Base-by-base conservation (phyloP, 2,113 vertebrate species). In the Heteronetta atricapilla region DNA sequence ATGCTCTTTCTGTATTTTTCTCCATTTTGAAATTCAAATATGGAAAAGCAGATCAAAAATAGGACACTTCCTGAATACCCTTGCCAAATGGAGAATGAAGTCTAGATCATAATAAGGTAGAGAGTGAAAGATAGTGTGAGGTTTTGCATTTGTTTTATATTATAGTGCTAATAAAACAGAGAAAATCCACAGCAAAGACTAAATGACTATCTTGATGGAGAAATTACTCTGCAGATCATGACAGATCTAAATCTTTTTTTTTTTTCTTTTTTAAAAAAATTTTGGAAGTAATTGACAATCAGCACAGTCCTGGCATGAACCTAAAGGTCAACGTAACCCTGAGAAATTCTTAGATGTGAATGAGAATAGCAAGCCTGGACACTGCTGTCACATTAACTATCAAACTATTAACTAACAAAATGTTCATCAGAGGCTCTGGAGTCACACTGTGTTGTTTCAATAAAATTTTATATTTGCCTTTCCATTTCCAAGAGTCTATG, bases 211-310 rank as follows among this genome's bases (percentile, higher is more conserved):
- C 40, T 72, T 7, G 8, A 56, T 72, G 67, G 17, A 85, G 55
- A 82, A 93, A 52, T 4, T 21, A 40, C 26, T 29, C 18, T 78
- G 12, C 5, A 59, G 16, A 67, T 55, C 4, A 56, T 28, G 20
- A 38, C 21, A 50, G 38, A 76, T 44, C 36, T 86, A 82, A 29
- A 50, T 31, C 0, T 75, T 42, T 42, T 11, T 42, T 42, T 42
- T 42, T 11, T 42, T 46, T 46, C 8, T 46, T 84, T 89, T 50
- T 0, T n/a, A n/a, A n/a, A n/a, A n/a, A 0, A 74, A 84, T 81
- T 78, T 46, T 73, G 31, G 11, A 69, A 89, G 48, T 72, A 63
- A 64, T 13, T 74, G 13, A 34, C 3, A 74, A 79, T 21, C 36
- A 52, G 26, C 22, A 40, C 19, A 63, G 42, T 29, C 86, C 67